These are phyloP conservation scores for Pasiphila rectangulata DNA, from an alignment of 2,888 invertebrate species.

Conservation along the genomic window DNA sequence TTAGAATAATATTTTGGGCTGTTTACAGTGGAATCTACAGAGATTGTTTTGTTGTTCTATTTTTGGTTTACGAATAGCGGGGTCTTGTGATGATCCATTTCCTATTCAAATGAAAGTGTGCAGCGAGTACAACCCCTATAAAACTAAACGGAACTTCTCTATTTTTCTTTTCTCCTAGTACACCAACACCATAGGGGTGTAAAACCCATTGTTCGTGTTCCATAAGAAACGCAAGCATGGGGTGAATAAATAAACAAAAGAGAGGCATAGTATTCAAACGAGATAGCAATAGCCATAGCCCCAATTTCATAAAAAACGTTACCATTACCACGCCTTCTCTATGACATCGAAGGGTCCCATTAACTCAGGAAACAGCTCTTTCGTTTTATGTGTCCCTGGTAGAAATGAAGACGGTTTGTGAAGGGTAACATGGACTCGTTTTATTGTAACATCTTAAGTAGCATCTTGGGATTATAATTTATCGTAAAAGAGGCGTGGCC, in stretches of 20 bases:
- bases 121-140: conserved; percentile 31
- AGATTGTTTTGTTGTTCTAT: too few relatives aligned
- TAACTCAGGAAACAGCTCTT: conserved; percentile 17
- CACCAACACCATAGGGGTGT: conserved; percentile 59
- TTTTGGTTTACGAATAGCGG: too few relatives aligned
- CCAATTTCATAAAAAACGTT: conserved; percentile 19
- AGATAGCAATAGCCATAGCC: conserved; percentile 28
- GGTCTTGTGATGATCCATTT: too few relatives aligned
- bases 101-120: too few relatives aligned
- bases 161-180: conserved; percentile 66
- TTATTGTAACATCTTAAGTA: conserved; percentile 17
- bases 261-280: conserved; percentile 26
- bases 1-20: too few relatives aligned
- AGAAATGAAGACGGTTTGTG: conserved; percentile 23
- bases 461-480: conserved; percentile 14
- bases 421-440: conserved; percentile 26
- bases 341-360: conserved; percentile 17
- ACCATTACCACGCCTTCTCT: conserved; percentile 15
- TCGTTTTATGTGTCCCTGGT: conserved; percentile 36
- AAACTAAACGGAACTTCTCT: conserved; percentile 37
- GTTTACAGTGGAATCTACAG: too few relatives aligned
- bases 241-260: conserved; percentile 25
- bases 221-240: conserved; percentile 22
- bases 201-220: conserved; percentile 46
- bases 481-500: conserved; percentile 3